Base-by-base conservation (phyloP, 2,797 vertebrate genomes). In the Natrix natrix region DNA sequence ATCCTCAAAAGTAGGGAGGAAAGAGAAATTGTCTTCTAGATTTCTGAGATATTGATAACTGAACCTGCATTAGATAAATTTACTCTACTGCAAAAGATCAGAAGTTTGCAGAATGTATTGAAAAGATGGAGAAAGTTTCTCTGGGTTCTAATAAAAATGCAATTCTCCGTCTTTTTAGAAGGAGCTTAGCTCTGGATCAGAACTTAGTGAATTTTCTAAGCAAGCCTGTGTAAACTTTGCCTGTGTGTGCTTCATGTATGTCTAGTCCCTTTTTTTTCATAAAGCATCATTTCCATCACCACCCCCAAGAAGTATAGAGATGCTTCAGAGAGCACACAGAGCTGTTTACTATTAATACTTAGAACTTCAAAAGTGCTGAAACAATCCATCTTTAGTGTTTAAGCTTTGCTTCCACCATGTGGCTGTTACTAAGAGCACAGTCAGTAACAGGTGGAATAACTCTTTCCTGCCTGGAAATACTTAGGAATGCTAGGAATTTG, bases 371-470 rank as follows among this genome's bases (percentile, higher is more conserved):
- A 94, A 94, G 87, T 91, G 60, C 87, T 92, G 91, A 52, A 89
- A 89, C 63, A 88, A 56, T 92, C 61, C 86, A 66, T 78, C 86
- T 59, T 83, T 69, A 87, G 86, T 48, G 26, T 86, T 87, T 88
- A 87, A 86, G 60, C 93, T 94, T 63, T 94, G 93, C 93, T 92
- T 89, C 93, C 93, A 93, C 93, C 93, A 69, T 86, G 90, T 93
- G 93, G 93, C 87, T 12, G 5, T 74, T 60, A 55, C 93, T 60
- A 91, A 94, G 87, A 93, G 22, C 60, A 88, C 92, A 94, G 87
- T 48, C 60, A 55, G 93, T 92, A 93, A 94, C 97, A 97, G 97
- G 97, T 97, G 97, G 96, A 94, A 93, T 48, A 95, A 94, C 93
- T 91, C 94, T 83, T 94, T 92, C 88, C 28, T 86, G 60, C 91